Percentiles rank a stretch among this genome's conserved stretches.
phyloP scores from a whole-genome alignment of 2,888 invertebrate genomes.

The Eupeodes latifasciatus region DNA sequence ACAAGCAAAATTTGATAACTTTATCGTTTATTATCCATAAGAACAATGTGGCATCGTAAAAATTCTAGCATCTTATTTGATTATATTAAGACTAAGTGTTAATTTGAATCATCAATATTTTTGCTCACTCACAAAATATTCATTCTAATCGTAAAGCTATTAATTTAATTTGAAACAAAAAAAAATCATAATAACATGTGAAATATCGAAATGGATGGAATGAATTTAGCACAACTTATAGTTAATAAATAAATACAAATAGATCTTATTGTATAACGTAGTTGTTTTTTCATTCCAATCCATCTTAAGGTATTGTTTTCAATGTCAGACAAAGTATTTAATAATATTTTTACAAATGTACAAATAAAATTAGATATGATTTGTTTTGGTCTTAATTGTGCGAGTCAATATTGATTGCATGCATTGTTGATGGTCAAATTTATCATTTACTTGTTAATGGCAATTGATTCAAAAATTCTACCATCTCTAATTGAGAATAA shows the following conservation, averaged over 20 bases:
- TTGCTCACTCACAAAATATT: not conserved
- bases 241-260: slow-evolving; percentile 15
- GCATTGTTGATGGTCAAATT: slow-evolving; percentile 52
- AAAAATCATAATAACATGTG: not conserved
- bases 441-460: slow-evolving; percentile 21
- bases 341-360: slow-evolving; percentile 45
- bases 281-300: not conserved
- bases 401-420: slow-evolving; percentile 40
- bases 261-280: not conserved
- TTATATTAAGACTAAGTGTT: not conserved
- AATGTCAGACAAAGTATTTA: slow-evolving; percentile 39
- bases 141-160: not conserved
- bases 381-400: not conserved
- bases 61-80: not conserved
- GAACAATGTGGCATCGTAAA: not conserved
- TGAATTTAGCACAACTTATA: not conserved
- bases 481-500: not conserved
- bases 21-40: not conserved
- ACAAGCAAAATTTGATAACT: not conserved
- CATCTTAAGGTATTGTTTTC: not conserved
- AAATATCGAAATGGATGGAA: not conserved
- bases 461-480: not conserved
- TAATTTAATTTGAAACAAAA: slow-evolving; percentile 19
- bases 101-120: slow-evolving; percentile 9
- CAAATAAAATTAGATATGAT: slow-evolving; percentile 38